phyloP scores from a whole-genome alignment of 2,797 vertebrate genomes.

The Garrulus glandarius region DNA sequence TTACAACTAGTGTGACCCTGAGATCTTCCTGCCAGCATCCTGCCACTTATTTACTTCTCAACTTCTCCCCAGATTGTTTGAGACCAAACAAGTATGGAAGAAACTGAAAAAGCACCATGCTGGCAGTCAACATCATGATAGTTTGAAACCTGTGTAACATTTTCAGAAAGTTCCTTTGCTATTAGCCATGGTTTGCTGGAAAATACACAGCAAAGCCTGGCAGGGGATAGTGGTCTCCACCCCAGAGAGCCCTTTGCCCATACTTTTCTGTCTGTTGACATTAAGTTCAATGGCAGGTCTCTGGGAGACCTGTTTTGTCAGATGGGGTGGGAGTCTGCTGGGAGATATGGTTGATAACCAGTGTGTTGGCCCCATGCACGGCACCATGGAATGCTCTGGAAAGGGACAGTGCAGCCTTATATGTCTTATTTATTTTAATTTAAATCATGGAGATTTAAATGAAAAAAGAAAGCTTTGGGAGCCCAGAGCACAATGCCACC shows the following conservation, averaged over 20 bases:
- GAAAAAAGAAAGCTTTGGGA: background rate
- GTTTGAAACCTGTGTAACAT: background rate
- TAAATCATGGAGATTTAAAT: background rate
- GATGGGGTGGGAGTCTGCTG: constrained; percentile 14
- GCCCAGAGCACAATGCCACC: background rate
- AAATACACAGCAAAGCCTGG: background rate
- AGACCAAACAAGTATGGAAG: background rate
- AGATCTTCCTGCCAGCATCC: background rate
- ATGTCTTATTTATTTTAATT: constrained; percentile 29
- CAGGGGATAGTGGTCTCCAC: background rate
- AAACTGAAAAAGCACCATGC: background rate
- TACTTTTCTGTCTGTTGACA: constrained; percentile 44
- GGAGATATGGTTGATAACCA: background rate
- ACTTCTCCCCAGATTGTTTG: background rate
- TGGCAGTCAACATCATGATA: background rate
- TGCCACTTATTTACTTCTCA: constrained; percentile 15
- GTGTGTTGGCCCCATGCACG: background rate
- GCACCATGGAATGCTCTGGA: background rate
- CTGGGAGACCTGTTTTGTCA: constrained; percentile 62
- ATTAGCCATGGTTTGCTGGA: background rate
- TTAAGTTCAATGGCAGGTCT: constrained; percentile 59
- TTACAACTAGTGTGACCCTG: fast-evolving
- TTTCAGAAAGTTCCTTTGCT: background rate
- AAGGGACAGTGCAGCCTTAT: background rate
- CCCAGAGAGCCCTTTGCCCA: background rate